Evolutionary conservation across 2,888 invertebrate species (phyloP), one percentile per base, ranked within the genome.

Genomic region (Coremacera marginata): DNA sequence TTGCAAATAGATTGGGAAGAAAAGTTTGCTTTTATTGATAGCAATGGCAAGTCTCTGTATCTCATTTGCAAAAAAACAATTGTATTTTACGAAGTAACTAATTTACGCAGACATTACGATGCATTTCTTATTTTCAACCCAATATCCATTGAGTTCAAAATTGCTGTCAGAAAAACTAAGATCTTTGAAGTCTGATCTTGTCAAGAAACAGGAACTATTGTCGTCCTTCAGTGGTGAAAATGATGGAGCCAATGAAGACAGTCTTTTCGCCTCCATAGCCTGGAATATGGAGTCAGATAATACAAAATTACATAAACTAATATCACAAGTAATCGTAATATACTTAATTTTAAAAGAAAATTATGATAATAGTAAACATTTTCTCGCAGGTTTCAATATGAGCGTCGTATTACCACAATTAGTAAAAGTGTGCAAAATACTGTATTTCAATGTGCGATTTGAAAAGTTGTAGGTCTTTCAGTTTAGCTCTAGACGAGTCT

Each of bases 101-200:
- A 31, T 31, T 31, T 31, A 5, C 31, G 31, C 31, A 3, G 31
- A 31, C 31, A 31, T 5, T 31, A 31, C 31, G 31, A 31, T 31
- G 31, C 31, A 63, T 22, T 34, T 5, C 16, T 34, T 14, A 1
- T 62, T 62, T 62, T 62, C 25, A 3, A 62, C 19, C 25, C 25
- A 25, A 25, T 62, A 62, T 27, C 27, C 27, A 62, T 11, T 25
- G 25, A 62, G 25, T 62, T 62, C 62, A 3, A 9, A 62, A 62
- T 62, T 62, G 25, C 19, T 9, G 25, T 62, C 62, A 62, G 62
- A 62, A 34, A 34, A 63, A 34, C 63, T 63, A 25, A 34, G 14
- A 34, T 65, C 65, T 44, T 65, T 65, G 44, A 44, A 67, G n/a
- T 67, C 65, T n/a, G n/a, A 34, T 34, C 44, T 67, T 44, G 31